These are phyloP conservation scores for Mirounga angustirostris DNA, from an alignment of 2,113 vertebrate genomes.

Conservation along the genomic window DNA sequence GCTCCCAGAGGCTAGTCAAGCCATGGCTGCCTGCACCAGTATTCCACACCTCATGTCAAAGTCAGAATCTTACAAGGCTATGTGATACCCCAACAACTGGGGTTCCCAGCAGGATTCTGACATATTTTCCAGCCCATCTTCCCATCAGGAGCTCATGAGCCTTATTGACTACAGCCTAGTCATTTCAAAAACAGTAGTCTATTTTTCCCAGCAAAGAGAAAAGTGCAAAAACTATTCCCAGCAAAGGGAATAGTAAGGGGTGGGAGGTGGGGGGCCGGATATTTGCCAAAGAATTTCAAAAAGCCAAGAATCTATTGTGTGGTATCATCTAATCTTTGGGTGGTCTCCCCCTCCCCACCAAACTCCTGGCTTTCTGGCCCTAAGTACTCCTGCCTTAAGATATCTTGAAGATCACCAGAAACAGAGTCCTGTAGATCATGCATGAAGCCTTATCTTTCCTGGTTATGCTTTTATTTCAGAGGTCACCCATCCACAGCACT, in stretches of 20 bases:
- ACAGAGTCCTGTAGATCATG: background rate
- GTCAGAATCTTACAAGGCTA: conserved; percentile 38
- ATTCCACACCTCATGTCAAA: background rate
- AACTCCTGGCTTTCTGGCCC: conserved; percentile 55
- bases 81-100: background rate
- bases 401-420: conserved; percentile 79
- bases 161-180: conserved; percentile 40
- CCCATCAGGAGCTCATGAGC: background rate
- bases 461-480: conserved; percentile 66
- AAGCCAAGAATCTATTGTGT: conserved; percentile 64
- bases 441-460: conserved; percentile 71
- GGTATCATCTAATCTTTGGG: conserved; percentile 71
- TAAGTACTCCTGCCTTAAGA: conserved; percentile 62
- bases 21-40: background rate
- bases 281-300: conserved; percentile 72
- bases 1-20: background rate
- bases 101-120: background rate
- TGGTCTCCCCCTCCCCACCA: conserved; percentile 60
- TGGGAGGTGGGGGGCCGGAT: rapidly evolving
- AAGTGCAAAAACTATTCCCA: conserved; percentile 48
- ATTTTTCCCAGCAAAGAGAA: conserved; percentile 62
- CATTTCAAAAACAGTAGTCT: conserved; percentile 59
- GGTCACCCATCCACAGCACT: background rate
- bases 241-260: background rate
- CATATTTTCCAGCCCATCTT: conserved; percentile 36